Conservation (phyloP, 1,140 invertebrate species). For the Contarinia nasturtii region DNA sequence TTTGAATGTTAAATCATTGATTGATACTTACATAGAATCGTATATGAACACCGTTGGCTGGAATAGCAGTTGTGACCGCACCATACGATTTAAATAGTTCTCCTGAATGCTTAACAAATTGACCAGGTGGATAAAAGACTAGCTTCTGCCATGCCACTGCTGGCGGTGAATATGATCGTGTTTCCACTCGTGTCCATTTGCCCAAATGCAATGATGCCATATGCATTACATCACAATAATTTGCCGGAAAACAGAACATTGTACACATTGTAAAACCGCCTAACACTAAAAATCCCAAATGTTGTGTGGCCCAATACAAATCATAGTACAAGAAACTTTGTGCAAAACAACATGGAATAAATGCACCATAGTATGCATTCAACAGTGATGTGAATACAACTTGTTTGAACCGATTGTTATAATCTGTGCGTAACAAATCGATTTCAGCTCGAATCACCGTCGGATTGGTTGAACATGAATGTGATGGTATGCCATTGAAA, state of each 20-base stretch:
- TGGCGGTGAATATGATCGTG: slow-evolving; percentile 24
- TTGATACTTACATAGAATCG: slow-evolving; percentile 62
- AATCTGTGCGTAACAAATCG: slow-evolving; percentile 63
- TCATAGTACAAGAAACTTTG: slow-evolving; percentile 72
- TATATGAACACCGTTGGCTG: slow-evolving; percentile 59
- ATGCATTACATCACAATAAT: slow-evolving; percentile 77
- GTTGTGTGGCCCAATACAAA: slow-evolving; percentile 60
- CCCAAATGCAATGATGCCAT: slow-evolving; percentile 77
- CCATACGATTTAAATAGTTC: slow-evolving; percentile 65
- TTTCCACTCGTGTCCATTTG: slow-evolving; percentile 49
- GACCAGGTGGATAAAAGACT: slow-evolving; percentile 56
- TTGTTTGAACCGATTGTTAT: slow-evolving; percentile 73
- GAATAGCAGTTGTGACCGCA: slow-evolving; percentile 52
- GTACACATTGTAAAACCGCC: slow-evolving; percentile 66
- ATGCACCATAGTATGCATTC: slow-evolving; percentile 77
- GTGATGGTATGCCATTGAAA: slow-evolving; percentile 30
- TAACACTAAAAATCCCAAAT: slow-evolving; percentile 64
- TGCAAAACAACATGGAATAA: slow-evolving; percentile 78
- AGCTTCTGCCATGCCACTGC: slow-evolving; percentile 50
- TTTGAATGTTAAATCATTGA: slow-evolving; percentile 1
- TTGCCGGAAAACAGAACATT: slow-evolving; percentile 44
- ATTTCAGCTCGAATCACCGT: slow-evolving; percentile 65
- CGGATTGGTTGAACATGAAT: slow-evolving; percentile 50
- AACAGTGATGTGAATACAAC: slow-evolving; percentile 76
- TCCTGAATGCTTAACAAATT: slow-evolving; percentile 57